Evolutionary conservation across 64 coral and sea anemone species (phyloP).

Genomic region (Pocillopora damicornis): DNA sequence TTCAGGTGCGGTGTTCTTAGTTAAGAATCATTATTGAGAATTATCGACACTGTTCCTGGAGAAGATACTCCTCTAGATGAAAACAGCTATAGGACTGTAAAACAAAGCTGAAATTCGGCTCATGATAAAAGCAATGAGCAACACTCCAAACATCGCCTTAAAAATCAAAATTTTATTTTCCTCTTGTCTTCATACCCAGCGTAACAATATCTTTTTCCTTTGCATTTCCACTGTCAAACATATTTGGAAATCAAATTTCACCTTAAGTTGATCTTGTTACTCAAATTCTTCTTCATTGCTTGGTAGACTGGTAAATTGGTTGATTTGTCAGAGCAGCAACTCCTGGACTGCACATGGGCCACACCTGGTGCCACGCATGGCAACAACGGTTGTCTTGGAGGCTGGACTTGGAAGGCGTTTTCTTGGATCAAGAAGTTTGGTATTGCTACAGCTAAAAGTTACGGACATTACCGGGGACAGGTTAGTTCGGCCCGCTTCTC

Average conservation of each 20-base stretch:
- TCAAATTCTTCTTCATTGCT: not conserved
- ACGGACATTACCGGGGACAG: constrained; percentile 89
- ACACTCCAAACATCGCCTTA: too few species aligned
- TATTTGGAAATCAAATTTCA: too few species aligned
- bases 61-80: too few species aligned
- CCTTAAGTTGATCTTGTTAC: not conserved
- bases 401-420: constrained; percentile 94
- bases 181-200: too few species aligned
- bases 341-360: constrained; percentile 89
- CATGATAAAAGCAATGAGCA: too few species aligned
- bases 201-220: too few species aligned
- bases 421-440: constrained; percentile 77
- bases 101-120: too few species aligned
- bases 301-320: constrained; percentile 68
- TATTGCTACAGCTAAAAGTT: constrained; percentile 71
- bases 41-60: too few species aligned
- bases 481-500: constrained; percentile 21
- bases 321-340: constrained; percentile 75
- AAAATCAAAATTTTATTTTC: too few species aligned
- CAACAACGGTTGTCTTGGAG: constrained; percentile 89
- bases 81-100: too few species aligned
- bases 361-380: constrained; percentile 66
- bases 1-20: constrained; percentile 53
- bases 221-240: too few species aligned
- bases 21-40: not conserved